phyloP scores from a whole-genome alignment of 2,888 invertebrate genomes.

The Scaeva pyrastri region DNA sequence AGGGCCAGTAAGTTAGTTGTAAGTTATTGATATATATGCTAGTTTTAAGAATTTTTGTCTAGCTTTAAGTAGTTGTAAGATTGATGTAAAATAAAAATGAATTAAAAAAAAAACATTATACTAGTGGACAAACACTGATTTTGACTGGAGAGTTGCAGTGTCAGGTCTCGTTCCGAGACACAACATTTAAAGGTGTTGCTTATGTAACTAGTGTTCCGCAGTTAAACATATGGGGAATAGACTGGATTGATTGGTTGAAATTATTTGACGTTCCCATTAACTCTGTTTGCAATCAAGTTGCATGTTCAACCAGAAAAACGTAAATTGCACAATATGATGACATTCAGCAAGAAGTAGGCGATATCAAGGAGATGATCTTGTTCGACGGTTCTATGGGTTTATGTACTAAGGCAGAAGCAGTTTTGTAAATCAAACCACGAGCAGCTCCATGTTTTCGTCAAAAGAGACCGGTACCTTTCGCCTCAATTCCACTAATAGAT shows the following conservation, averaged over 20 bases:
- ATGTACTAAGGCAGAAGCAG: constrained; percentile 73
- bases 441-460: constrained; percentile 58
- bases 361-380: constrained; percentile 36
- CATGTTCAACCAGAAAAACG: neutral
- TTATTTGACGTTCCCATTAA: constrained; percentile 61
- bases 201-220: constrained; percentile 42
- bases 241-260: constrained; percentile 65
- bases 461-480: constrained; percentile 75
- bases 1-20: no score
- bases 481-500: constrained; percentile 62
- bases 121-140: constrained; percentile 48
- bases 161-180: constrained; percentile 37
- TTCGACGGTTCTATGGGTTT: constrained; percentile 58
- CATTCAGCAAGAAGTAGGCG: constrained; percentile 5
- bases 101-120: no score
- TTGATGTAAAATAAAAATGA: no score
- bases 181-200: constrained; percentile 13
- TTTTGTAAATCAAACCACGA: constrained; percentile 68
- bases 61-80: no score
- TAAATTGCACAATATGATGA: constrained; percentile 29
- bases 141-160: constrained; percentile 33
- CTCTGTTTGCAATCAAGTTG: constrained; percentile 27
- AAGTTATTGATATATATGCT: no score
- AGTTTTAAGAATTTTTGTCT: no score
- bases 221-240: constrained; percentile 60